Base-by-base conservation (phyloP, 2,113 vertebrate genomes). In the Ceyx melanurus region DNA sequence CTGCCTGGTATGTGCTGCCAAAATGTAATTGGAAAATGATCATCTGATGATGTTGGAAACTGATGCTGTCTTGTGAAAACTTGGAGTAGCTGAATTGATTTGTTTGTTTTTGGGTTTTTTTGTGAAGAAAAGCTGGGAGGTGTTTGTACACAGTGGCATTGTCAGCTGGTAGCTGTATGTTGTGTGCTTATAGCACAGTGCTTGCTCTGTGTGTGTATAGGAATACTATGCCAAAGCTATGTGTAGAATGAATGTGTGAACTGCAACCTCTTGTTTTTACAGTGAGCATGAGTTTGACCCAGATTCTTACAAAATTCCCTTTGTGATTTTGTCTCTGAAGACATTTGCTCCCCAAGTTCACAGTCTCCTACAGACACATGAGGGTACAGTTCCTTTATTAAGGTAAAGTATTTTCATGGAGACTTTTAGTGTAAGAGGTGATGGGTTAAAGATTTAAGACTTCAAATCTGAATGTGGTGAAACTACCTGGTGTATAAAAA, bases 271-370 rank as follows among this genome's bases (percentile, higher is more conserved):
- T 86, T 87, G n/a, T 89, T 97, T 53, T 67, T 86, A 18, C 89
- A 99, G 99, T 81, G 99, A 99, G 86, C 98, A 98, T 23, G 99
- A 99, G 92, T 99, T 99, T 96, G 99, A 99, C 96, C 99, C 99
- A 4, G 99, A 99, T 94, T 98, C 98, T 40, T 99, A 99, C 6
- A 98, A 98, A 97, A 98, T 99, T 95, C 99, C 99, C 11, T 99
- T 99, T 96, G 98, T 99, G 89, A 96, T 98, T 95, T 97, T 98
- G 90, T 99, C 99, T 89, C 96, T 99, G 97, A 99, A 98, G 97
- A 98, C 97, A 0, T 98, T 99, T 92, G 98, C 98, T 12, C 98
- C 99, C 62, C 99, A 99, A 88, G 98, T 99, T 92, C 99, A 99
- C 86, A 98, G 98, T 82, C 97, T 99, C 77, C 93, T 99, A 77